Evolutionary conservation across 2,888 invertebrate species (phyloP).

Genomic region (Biston stratarius): DNA sequence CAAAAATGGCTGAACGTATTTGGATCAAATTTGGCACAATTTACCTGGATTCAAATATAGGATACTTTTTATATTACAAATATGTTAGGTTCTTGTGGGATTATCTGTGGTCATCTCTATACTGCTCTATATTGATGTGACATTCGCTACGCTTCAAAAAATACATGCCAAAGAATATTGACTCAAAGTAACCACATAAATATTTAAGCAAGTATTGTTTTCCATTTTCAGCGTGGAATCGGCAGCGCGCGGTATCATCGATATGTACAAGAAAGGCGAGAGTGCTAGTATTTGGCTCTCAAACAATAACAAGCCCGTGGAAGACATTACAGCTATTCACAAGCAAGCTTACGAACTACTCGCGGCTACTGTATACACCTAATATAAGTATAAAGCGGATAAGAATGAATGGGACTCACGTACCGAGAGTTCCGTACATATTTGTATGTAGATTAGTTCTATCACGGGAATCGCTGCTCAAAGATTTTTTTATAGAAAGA

Average conservation of each 20-base stretch:
- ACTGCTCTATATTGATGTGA: no score
- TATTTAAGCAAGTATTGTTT: not conserved
- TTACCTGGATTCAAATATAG: no score
- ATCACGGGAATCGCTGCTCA: no score
- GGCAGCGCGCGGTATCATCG: conserved; percentile 50
- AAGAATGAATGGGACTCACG: not conserved
- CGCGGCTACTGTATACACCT: conserved; percentile 19
- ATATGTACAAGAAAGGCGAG: conserved; percentile 47
- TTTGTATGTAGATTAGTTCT: not conserved
- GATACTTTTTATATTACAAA: no score
- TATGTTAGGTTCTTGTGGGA: no score
- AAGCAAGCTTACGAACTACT: conserved; percentile 38
- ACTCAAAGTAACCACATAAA: no score
- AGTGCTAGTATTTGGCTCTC: conserved; percentile 55
- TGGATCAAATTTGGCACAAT: no score
- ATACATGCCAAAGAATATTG: not conserved
- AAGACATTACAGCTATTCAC: conserved; percentile 48
- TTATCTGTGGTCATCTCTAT: no score
- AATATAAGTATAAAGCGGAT: not conserved
- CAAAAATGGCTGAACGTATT: no score
- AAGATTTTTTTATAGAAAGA: no score
- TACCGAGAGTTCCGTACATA: not conserved
- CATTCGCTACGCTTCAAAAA: no score
- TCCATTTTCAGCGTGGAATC: conserved; percentile 45
- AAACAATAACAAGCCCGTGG: conserved; percentile 43